Evolutionary conservation across 2,888 invertebrate species (phyloP), one percentile per base, ranked within the genome.

Genomic region (Pammene fasciana): DNA sequence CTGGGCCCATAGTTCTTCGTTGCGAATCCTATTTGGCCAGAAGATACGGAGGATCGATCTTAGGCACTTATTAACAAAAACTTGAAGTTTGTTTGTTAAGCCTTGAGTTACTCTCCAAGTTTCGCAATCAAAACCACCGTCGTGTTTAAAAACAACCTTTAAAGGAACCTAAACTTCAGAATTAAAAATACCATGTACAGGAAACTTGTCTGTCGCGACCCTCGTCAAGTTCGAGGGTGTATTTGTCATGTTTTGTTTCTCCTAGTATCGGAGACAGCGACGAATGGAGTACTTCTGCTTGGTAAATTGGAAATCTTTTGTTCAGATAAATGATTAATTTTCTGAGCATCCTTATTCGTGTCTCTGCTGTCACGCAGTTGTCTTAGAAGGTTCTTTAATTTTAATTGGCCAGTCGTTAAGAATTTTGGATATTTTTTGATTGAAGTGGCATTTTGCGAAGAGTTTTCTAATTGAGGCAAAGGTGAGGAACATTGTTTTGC

Each of bases 221-320:
- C 64, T 65, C 16, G 57, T 65, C 68, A 57, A 11, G 10, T 45
- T 38, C 13, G 16, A 48, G 36, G 45, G 57, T 68, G 68, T 59
- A 45, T 68, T 68, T 65, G 68, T 68, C 68, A 68, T 41, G 68
- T 68, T 64, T 68, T 68, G 68, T 68, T 65, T 57, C 16, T 11
- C 11, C 56, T 11, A 56, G 48, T 34, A 9, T n/a, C 54, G n/a
- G 54, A 43, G 66, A 13, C 46, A n/a, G 11, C 68, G 41, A 45
- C 34, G 38, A 68, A 57, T 68, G 36, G 48, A 45, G 16, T 38
- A 45, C 34, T 52, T 36, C 18, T 36, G 50, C 34, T 50, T 57
- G 48, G 36, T 50, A n/a, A 64, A 68, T 64, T 64, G 43, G 56
- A 66, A 64, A 43, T 43, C 56, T 56, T 68, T 64, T 68, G 56